These are phyloP conservation scores for Pteronura brasiliensis DNA, from an alignment of 2,113 vertebrate genomes.

Conservation along the genomic window DNA sequence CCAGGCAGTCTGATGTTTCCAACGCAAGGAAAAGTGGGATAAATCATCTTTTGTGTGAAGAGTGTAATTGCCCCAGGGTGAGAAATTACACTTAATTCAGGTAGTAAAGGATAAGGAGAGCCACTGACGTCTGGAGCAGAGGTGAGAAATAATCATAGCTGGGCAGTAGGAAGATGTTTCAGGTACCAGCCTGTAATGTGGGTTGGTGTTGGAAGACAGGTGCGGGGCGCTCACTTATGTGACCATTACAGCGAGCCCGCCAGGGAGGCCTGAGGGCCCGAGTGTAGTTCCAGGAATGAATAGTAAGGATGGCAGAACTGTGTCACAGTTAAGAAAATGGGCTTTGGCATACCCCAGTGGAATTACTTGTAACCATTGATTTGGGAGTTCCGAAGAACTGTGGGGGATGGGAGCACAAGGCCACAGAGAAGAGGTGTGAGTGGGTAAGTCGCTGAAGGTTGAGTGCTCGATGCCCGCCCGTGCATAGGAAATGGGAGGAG, in stretches of 20 bases:
- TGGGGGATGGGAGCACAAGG: neutral
- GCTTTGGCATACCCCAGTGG: neutral
- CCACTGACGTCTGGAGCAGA: neutral
- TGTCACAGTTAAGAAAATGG: neutral
- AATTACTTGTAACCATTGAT: neutral
- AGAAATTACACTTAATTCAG: neutral
- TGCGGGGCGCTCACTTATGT: neutral
- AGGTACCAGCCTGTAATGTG: too few species aligned
- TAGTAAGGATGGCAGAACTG: neutral
- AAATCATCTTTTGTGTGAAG: neutral
- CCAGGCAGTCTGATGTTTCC: neutral
- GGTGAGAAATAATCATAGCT: neutral
- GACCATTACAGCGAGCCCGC: neutral
- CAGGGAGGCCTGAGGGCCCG: neutral
- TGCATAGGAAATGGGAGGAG: neutral
- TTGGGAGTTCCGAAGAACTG: neutral
- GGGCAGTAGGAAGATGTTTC: neutral
- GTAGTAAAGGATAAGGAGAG: neutral
- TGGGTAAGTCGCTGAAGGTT: neutral
- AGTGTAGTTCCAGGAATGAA: too few species aligned
- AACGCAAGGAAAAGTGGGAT: neutral
- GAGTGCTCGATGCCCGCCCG: accelerated
- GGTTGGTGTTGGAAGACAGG: neutral
- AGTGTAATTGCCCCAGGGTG: neutral
- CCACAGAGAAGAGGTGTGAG: neutral